Conservation (phyloP, 2,113 vertebrate genomes). For the Hyaena hyaena region DNA sequence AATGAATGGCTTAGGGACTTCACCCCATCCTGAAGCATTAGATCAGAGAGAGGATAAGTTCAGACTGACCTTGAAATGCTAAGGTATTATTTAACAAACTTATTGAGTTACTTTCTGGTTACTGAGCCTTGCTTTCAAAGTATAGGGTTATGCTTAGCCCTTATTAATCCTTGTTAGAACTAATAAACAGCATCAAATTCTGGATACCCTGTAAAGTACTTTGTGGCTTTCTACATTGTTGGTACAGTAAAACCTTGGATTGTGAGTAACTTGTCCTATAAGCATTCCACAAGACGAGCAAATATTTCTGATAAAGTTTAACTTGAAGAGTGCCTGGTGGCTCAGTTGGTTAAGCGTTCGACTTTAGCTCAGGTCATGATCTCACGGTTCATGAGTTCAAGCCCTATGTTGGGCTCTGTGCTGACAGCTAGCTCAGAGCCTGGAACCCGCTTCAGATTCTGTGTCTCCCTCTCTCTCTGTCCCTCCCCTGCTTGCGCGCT, state of each 20-base stretch:
- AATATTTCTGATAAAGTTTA: too few relatives aligned
- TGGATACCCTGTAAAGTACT: neutral
- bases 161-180: neutral
- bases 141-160: neutral
- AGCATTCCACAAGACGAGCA: too few relatives aligned
- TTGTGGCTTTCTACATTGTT: neutral
- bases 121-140: neutral
- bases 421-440: too few relatives aligned
- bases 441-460: too few relatives aligned
- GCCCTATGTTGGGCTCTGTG: too few relatives aligned
- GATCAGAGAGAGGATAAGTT: neutral
- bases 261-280: too few relatives aligned
- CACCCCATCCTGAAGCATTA: neutral
- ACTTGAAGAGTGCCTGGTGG: too few relatives aligned
- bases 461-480: too few relatives aligned
- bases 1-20: neutral
- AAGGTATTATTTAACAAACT: neutral
- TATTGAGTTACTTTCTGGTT: neutral
- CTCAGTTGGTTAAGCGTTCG: too few relatives aligned
- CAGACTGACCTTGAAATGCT: neutral
- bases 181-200: conserved; percentile 6
- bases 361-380: too few relatives aligned
- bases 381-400: too few relatives aligned
- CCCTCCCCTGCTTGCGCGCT: too few relatives aligned
- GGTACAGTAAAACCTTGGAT: neutral